Evolutionary conservation across 2,113 vertebrate species (phyloP), one percentile per base, ranked within the genome.

Genomic region (Nansenia antarctica): DNA sequence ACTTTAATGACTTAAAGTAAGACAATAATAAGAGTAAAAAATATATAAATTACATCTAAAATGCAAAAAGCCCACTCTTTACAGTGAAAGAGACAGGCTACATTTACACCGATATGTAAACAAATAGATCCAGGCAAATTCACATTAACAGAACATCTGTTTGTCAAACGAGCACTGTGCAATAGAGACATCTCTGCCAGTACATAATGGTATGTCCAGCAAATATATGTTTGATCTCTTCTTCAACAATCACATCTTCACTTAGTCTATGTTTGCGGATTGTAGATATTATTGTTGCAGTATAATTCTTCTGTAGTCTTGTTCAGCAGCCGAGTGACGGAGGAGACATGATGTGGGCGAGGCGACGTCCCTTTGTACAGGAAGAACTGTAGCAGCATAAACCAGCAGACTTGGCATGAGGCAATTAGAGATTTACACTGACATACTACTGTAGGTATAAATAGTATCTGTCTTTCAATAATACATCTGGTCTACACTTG

Each of bases 81-180:
- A 59, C 30, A 27, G 45, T 82, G 63, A 71, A 72, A 73, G 61
- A 74, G 75, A 68, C 67, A 53, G 12, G 65, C 77, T 59, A 58
- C 54, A 69, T 77, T 63, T 22, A 77, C 78, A 57, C 68, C 30
- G 74, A 65, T 35, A 64, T 86, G 82, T 83, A 83, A 88, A 85
- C 71, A 87, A 79, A 82, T 58, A 72, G 37, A 73, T 70, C 63
- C 37, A 78, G 76, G 62, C 65, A 79, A 72, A 78, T 81, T 65
- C 26, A 60, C 67, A 12, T 76, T 22, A 58, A 78, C 65, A 75
- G 55, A 73, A 55, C 67, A 78, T 75, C 70, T 24, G 42, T 61
- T 61, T 58, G 27, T 29, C n/a, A 6, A 6, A 22, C 45, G 39
- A 29, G 9, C 61, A 45, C 61, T 35, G n/a, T 69, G 39, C 67